Conservation (phyloP, 2,113 vertebrate species). For the Loxodonta africana region DNA sequence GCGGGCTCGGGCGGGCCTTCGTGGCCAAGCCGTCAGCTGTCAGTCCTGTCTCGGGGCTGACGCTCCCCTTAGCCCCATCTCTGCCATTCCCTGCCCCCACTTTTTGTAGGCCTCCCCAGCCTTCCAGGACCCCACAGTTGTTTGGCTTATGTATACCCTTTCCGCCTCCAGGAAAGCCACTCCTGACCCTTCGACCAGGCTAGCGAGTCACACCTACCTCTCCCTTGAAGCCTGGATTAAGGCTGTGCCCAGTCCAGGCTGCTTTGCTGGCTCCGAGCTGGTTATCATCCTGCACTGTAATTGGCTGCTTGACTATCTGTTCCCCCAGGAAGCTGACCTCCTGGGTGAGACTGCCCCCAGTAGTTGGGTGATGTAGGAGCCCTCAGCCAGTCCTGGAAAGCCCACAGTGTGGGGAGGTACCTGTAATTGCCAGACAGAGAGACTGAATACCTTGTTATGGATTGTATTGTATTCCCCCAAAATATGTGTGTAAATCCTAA, state of each 20-base stretch:
- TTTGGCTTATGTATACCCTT: rapidly evolving
- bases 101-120: rapidly evolving
- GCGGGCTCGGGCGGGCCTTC: not conserved
- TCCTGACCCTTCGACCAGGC: not conserved
- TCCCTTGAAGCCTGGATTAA: not conserved
- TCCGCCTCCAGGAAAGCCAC: not conserved
- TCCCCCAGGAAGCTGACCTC: not conserved
- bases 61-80: not conserved
- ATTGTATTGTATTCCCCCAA: no score
- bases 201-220: not conserved
- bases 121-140: not conserved
- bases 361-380: not conserved
- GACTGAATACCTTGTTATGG: no score
- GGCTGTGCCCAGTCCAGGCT: no score
- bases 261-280: not conserved
- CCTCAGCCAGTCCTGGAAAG: not conserved
- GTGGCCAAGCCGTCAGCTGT: no score
- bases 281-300: rapidly evolving
- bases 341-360: not conserved
- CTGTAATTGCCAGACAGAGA: rapidly evolving
- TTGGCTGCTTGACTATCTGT: not conserved
- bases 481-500: no score
- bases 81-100: rapidly evolving
- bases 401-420: rapidly evolving
- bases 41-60: rapidly evolving